These are phyloP conservation scores for Clamator glandarius DNA, from an alignment of 2,797 vertebrate species.

Conservation along the genomic window DNA sequence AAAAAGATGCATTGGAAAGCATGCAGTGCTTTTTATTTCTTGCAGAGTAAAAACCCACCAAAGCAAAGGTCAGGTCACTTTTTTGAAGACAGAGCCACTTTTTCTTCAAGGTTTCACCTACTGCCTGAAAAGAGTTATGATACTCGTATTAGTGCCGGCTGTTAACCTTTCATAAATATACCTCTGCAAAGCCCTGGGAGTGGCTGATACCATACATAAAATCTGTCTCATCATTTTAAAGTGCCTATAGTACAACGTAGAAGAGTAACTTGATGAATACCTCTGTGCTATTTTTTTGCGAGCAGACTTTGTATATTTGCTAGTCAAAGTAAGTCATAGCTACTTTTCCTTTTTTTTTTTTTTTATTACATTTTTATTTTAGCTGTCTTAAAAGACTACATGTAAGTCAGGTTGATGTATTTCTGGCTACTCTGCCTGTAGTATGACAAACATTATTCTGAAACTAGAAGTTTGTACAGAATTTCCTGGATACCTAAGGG, in stretches of 20 bases:
- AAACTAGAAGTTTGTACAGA: neutral
- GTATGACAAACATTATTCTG: neutral
- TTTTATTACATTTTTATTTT: neutral
- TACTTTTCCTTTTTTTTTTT: neutral
- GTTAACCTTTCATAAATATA: slow-evolving; percentile 34
- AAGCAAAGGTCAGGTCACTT: slow-evolving; percentile 87
- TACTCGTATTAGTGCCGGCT: slow-evolving; percentile 78
- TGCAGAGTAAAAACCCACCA: slow-evolving; percentile 84
- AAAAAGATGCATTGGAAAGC: slow-evolving; percentile 79
- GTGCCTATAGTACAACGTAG: neutral
- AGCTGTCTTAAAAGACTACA: neutral
- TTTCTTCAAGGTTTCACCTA: slow-evolving; percentile 89
- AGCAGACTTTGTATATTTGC: neutral
- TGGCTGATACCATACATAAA: neutral
- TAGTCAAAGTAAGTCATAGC: neutral
- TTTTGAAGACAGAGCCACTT: slow-evolving; percentile 87
- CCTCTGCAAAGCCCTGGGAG: slow-evolving; percentile 55
- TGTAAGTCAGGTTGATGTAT: neutral
- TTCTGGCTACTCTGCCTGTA: neutral
- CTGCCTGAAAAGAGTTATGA: slow-evolving; percentile 87
- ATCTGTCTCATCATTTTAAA: neutral
- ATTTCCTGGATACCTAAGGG: neutral
- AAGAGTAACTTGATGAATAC: neutral
- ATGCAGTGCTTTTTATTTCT: slow-evolving; percentile 84
- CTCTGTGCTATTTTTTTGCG: neutral